Evolutionary conservation across 2,888 invertebrate genomes (phyloP).

Genomic region (Leptarthrus brevirostris): DNA sequence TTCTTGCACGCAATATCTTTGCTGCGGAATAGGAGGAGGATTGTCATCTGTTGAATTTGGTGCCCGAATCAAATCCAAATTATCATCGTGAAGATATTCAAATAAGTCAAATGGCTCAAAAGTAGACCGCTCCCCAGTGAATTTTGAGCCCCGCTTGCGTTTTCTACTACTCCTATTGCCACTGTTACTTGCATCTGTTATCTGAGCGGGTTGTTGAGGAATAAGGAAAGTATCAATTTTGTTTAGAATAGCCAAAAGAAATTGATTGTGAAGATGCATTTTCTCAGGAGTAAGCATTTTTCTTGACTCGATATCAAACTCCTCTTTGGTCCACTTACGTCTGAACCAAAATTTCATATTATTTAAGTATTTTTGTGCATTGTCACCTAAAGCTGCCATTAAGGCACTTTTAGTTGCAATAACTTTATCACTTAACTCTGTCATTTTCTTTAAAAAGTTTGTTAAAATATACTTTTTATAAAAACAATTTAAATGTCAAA

Average conservation of each 20-base stretch:
- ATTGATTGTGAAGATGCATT: constrained; percentile 86
- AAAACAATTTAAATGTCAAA: no score
- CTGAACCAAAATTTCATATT: constrained; percentile 83
- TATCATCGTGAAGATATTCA: constrained; percentile 71
- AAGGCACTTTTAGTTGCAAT: constrained; percentile 61
- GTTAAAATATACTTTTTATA: no score
- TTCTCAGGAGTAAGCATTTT: constrained; percentile 78
- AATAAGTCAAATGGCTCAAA: constrained; percentile 73
- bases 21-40: constrained; percentile 58
- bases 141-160: constrained; percentile 68
- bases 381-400: constrained; percentile 72
- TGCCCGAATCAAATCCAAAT: constrained; percentile 61
- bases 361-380: constrained; percentile 76
- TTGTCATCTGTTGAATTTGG: constrained; percentile 53
- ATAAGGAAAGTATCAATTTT: constrained; percentile 71
- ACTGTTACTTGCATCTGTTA: constrained; percentile 54
- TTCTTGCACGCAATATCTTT: constrained; percentile 77
- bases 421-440: constrained; percentile 61
- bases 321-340: constrained; percentile 81
- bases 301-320: constrained; percentile 84
- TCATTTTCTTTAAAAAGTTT: no score
- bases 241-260: constrained; percentile 81
- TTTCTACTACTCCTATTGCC: constrained; percentile 65
- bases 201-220: constrained; percentile 56
- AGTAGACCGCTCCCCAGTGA: constrained; percentile 70